Percentiles rank a stretch among this genome's conserved stretches.
These are phyloP conservation scores for Acrobeloides nanus DNA, from an alignment of 2,888 invertebrate genomes.

Conservation along the genomic window DNA sequence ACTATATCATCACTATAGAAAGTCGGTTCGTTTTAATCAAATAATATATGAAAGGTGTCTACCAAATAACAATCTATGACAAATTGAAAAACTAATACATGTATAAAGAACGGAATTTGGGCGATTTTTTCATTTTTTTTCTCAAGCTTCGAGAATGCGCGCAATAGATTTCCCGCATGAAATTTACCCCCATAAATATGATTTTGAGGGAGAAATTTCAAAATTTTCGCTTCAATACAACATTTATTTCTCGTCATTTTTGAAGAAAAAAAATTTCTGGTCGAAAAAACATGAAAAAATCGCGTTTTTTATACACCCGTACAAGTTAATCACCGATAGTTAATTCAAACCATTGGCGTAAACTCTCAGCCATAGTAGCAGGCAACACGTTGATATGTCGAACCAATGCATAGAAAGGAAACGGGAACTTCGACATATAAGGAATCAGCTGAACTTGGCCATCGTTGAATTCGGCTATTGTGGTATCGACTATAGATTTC, in stretches of 20 bases:
- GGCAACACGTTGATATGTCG: constrained; percentile 65
- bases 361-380: constrained; percentile 81
- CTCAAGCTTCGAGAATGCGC: too few species aligned
- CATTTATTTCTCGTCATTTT: neutral
- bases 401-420: constrained; percentile 91
- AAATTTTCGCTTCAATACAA: too few species aligned
- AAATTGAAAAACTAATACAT: neutral
- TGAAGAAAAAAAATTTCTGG: too few species aligned
- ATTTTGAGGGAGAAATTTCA: too few species aligned
- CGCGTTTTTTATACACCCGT: neutral
- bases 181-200: too few species aligned
- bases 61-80: neutral
- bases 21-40: neutral
- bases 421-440: constrained; percentile 91
- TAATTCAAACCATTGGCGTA: constrained; percentile 97
- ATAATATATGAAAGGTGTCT: neutral
- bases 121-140: too few species aligned
- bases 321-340: constrained; percentile 17
- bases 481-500: constrained; percentile 83
- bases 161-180: too few species aligned
- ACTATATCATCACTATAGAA: neutral
- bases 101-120: too few species aligned
- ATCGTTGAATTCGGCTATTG: constrained; percentile 68
- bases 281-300: neutral
- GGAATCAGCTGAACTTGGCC: constrained; percentile 58